Percentiles rank a stretch among this genome's conserved stretches.
phyloP scores from a whole-genome alignment of 2,888 invertebrate genomes.

The Tuta absoluta region DNA sequence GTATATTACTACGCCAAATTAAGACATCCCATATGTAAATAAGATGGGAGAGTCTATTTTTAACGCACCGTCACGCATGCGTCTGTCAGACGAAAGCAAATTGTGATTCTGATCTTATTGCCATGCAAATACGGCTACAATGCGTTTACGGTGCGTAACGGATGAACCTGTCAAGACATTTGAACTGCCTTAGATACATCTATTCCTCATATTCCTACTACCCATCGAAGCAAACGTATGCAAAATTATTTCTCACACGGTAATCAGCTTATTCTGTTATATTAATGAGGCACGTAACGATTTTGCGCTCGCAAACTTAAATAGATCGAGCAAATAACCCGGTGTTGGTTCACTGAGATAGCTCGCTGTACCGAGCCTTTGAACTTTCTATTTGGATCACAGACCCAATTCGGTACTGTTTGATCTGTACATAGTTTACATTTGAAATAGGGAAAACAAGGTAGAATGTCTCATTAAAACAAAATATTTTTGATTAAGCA shows the following conservation, averaged over 20 bases:
- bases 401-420: neutral
- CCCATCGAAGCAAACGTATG: neutral
- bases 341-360: conserved; percentile 8
- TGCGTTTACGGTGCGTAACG: too few species aligned
- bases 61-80: too few species aligned
- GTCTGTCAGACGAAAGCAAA: too few species aligned
- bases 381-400: conserved; percentile 1
- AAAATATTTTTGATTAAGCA: too few species aligned
- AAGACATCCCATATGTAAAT: too few species aligned
- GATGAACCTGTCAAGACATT: too few species aligned
- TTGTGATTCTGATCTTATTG: too few species aligned
- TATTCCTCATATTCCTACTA: neutral
- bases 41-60: too few species aligned
- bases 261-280: conserved; percentile 3
- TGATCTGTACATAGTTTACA: neutral
- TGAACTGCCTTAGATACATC: too few species aligned
- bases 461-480: too few species aligned
- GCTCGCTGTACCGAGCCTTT: conserved; percentile 6
- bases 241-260: neutral
- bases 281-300: conserved; percentile 4
- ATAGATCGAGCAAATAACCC: conserved; percentile 17
- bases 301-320: conserved; percentile 3
- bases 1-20: too few species aligned
- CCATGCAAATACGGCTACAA: too few species aligned
- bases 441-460: neutral